A percentile compares a stretch with the other conserved stretches of the same genome.
phyloP scores from a whole-genome alignment of 2,888 invertebrate species.

The Tetramorium bicarinatum region DNA sequence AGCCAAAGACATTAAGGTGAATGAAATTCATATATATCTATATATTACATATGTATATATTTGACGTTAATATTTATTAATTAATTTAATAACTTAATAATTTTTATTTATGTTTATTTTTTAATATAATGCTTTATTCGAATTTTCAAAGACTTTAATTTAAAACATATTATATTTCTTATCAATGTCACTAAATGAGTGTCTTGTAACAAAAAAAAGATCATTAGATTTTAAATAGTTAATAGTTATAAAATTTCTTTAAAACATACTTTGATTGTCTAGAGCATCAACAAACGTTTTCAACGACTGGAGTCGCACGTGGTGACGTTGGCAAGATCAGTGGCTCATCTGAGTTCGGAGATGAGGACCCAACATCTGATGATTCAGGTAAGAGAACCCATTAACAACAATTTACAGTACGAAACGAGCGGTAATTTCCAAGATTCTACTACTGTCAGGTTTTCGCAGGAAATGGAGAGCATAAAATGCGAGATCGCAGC shows the following conservation, averaged over 20 bases:
- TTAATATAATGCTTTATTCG: background rate
- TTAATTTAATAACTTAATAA: background rate
- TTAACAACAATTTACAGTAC: conserved; percentile 19
- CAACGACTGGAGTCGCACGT: conserved; percentile 96
- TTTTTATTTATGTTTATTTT: background rate
- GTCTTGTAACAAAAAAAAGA: background rate
- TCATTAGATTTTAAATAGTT: background rate
- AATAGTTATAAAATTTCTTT: background rate
- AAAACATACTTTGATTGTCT: conserved; percentile 68
- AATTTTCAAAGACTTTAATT: background rate
- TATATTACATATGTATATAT: background rate
- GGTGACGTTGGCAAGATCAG: conserved; percentile 95
- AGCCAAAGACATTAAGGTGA: conserved; percentile 90
- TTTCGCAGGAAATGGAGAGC: conserved; percentile 93
- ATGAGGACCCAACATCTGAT: conserved; percentile 96
- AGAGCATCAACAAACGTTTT: conserved; percentile 95
- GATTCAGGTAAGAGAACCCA: conserved; percentile 88
- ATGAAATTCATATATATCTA: conserved; percentile 18
- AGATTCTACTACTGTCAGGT: conserved; percentile 76
- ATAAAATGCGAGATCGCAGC: conserved; percentile 94
- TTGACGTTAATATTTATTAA: background rate
- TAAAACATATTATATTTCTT: background rate
- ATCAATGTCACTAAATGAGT: background rate
- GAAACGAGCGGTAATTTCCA: conserved; percentile 62
- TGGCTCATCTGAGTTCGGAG: conserved; percentile 96